Percentiles rank a stretch among this genome's conserved stretches.
Evolutionary conservation across 2,888 invertebrate genomes (phyloP).

Genomic region (Trichogramma evanescens): DNA sequence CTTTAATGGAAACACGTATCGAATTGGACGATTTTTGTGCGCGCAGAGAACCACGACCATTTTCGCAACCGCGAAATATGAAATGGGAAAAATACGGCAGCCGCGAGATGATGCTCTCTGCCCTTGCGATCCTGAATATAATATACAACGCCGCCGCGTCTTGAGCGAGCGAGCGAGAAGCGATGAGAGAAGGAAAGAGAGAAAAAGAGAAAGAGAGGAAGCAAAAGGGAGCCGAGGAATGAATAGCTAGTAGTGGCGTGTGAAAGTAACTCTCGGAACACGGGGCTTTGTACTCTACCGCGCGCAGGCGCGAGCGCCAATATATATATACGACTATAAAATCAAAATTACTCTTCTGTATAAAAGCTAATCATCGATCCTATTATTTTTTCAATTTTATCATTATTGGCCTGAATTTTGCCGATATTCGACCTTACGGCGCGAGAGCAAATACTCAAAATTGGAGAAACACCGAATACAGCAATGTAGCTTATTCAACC

Average conservation of each 20-base stretch:
- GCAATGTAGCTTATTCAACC: too few relatives aligned
- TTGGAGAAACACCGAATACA: too few relatives aligned
- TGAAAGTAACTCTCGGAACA: conserved; percentile 1
- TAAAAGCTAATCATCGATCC: too few relatives aligned
- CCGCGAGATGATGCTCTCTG: background rate
- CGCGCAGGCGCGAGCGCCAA: background rate
- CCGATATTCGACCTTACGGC: too few relatives aligned
- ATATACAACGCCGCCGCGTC: too few relatives aligned
- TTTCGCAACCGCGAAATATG: conserved; percentile 20
- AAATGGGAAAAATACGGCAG: conserved; percentile 13
- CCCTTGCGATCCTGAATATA: too few relatives aligned
- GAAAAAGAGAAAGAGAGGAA: conserved; percentile 7
- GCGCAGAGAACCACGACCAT: conserved; percentile 6
- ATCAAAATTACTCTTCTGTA: conserved; percentile 15
- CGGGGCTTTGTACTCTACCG: conserved; percentile 15
- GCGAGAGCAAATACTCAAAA: too few relatives aligned
- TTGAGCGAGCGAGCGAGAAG: background rate
- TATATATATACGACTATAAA: conserved; percentile 9
- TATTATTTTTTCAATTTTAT: too few relatives aligned
- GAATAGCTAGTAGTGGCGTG: background rate
- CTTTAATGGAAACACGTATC: conserved; percentile 44
- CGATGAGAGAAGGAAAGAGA: conserved; percentile 12
- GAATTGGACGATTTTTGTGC: conserved; percentile 32
- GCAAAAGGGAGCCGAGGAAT: background rate
- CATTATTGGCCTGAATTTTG: too few relatives aligned